These are phyloP conservation scores for Danaus melanippus DNA, from an alignment of 1,140 invertebrate species.

Conservation along the genomic window DNA sequence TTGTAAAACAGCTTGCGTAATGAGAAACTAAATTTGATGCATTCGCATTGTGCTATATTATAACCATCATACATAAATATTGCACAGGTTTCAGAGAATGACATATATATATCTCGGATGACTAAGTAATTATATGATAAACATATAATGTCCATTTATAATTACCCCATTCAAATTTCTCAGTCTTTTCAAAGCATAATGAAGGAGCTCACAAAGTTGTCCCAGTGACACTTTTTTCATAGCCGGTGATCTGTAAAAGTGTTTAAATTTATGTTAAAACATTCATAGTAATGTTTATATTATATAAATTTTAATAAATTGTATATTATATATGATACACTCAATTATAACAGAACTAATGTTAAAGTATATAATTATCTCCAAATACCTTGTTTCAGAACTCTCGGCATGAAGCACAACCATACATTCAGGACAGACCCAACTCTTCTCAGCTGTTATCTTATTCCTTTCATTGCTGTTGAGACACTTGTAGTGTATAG, in stretches of 20 bases:
- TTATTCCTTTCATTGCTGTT: conserved; percentile 61
- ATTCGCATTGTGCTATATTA: neutral
- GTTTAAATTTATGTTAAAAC: neutral
- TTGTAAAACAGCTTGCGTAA: no score
- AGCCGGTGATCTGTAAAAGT: conserved; percentile 75
- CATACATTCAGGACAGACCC: conserved; percentile 92
- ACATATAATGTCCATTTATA: conserved; percentile 1
- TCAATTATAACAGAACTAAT: neutral
- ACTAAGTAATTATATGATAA: no score
- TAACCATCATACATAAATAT: conserved; percentile 7
- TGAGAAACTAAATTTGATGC: no score
- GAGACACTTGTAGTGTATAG: conserved; percentile 87
- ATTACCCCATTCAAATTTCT: conserved; percentile 80
- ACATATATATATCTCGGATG: no score
- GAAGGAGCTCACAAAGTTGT: conserved; percentile 82
- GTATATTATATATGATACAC: neutral
- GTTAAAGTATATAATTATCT: conserved; percentile 1
- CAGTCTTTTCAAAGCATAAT: conserved; percentile 82
- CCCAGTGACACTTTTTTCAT: conserved; percentile 82
- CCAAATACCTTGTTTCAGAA: conserved; percentile 73
- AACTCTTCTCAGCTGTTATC: conserved; percentile 73
- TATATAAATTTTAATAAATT: conserved; percentile 8
- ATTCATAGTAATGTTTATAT: no score
- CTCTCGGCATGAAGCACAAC: conserved; percentile 85
- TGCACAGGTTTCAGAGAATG: no score